phyloP scores from a whole-genome alignment of 2,888 invertebrate species.

The Panopea generosa region DNA sequence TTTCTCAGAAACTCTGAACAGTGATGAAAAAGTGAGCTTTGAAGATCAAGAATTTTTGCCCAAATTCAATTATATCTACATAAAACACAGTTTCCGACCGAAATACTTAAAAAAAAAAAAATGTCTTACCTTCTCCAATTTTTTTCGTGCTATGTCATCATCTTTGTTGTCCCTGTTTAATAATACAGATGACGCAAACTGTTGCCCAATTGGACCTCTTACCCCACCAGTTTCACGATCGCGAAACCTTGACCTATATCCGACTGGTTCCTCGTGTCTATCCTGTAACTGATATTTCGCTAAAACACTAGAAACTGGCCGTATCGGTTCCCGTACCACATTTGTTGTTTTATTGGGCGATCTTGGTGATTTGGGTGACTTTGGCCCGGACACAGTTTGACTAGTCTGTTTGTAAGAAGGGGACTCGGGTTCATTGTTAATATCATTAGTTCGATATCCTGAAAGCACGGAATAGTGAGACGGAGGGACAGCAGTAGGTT shows the following conservation, averaged over 20 bases:
- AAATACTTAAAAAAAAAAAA: too few species aligned
- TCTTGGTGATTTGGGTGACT: slow-evolving; percentile 57
- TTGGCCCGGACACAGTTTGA: slow-evolving; percentile 19
- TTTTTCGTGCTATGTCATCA: slow-evolving; percentile 63
- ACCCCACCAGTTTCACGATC: slow-evolving; percentile 50
- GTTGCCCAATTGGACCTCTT: slow-evolving; percentile 50
- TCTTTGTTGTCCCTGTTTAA: slow-evolving; percentile 58
- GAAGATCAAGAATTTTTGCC: too few species aligned
- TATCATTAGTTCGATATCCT: slow-evolving; percentile 47
- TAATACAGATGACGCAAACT: slow-evolving; percentile 49
- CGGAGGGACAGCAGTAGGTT: slow-evolving; percentile 35
- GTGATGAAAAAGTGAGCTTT: too few species aligned
- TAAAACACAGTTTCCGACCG: too few species aligned
- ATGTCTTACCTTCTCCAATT: slow-evolving; percentile 75
- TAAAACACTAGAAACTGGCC: slow-evolving; percentile 52
- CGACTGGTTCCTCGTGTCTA: slow-evolving; percentile 35
- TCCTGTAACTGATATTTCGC: slow-evolving; percentile 53
- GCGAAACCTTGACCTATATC: slow-evolving; percentile 56
- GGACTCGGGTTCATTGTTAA: slow-evolving; percentile 18
- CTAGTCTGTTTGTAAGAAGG: slow-evolving; percentile 17
- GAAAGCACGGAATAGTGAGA: slow-evolving; percentile 57
- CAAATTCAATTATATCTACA: too few species aligned
- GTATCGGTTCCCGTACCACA: slow-evolving; percentile 46
- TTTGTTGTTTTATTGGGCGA: slow-evolving; percentile 47
- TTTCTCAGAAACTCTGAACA: too few species aligned